Conservation (phyloP, 2,113 vertebrate species). For the Sprattus sprattus region DNA sequence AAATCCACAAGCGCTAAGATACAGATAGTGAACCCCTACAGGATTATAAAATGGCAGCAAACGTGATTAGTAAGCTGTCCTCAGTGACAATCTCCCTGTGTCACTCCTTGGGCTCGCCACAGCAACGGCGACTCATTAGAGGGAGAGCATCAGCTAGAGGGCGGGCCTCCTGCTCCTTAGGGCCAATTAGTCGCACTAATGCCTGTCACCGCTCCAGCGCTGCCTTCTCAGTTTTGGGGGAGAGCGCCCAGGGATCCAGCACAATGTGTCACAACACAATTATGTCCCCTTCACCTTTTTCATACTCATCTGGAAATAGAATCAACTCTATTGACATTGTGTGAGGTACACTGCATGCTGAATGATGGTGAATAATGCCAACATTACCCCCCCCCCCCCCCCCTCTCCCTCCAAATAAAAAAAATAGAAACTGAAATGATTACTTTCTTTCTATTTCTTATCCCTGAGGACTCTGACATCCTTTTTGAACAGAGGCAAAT, state of each 20-base stretch:
- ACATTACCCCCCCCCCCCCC: slow-evolving; percentile 17
- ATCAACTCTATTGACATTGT: neutral
- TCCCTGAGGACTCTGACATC: neutral
- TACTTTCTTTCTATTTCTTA: neutral
- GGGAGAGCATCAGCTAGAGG: slow-evolving; percentile 66
- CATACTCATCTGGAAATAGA: slow-evolving; percentile 57
- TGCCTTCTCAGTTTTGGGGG: slow-evolving; percentile 72
- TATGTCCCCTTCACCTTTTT: slow-evolving; percentile 65
- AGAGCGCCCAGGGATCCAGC: slow-evolving; percentile 61
- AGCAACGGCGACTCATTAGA: slow-evolving; percentile 76
- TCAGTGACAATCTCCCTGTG: slow-evolving; percentile 70
- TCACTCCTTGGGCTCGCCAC: slow-evolving; percentile 72
- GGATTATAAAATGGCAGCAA: slow-evolving; percentile 59
- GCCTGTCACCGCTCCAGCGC: slow-evolving; percentile 68
- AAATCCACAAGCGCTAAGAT: neutral
- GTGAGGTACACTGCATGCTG: neutral
- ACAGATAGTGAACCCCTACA: neutral
- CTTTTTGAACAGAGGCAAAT: neutral
- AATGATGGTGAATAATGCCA: slow-evolving; percentile 60
- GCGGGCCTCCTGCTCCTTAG: slow-evolving; percentile 67
- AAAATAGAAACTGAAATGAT: neutral
- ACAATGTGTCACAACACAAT: slow-evolving; percentile 72
- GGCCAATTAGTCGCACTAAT: slow-evolving; percentile 73
- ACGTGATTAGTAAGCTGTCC: slow-evolving; percentile 64
- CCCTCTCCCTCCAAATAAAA: neutral